Conservation (phyloP, 2,888 invertebrate genomes). For the Eucera pruinosa region DNA sequence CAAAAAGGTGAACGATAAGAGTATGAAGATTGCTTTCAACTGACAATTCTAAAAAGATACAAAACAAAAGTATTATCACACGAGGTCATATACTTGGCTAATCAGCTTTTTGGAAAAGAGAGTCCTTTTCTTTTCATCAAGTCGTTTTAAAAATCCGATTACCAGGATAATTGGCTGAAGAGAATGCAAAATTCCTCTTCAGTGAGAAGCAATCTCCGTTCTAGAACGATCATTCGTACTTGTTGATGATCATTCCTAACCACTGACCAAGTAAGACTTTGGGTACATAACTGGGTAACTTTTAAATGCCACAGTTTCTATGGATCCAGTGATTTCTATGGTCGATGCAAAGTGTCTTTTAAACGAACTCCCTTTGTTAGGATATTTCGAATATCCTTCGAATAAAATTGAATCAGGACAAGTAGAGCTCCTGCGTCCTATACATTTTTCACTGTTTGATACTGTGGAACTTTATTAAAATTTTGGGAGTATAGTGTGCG, state of each 20-base stretch:
- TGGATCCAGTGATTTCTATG: slow-evolving; percentile 3
- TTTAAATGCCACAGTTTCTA: slow-evolving; percentile 29
- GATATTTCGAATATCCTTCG: slow-evolving; percentile 1
- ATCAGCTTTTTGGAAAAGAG: background rate
- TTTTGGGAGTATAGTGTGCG: background rate
- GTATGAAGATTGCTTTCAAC: no score
- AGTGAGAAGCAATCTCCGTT: background rate
- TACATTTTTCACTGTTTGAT: background rate
- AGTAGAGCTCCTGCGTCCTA: background rate
- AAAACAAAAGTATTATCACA: background rate
- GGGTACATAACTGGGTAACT: slow-evolving; percentile 29
- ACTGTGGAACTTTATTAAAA: background rate
- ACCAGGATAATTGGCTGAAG: background rate
- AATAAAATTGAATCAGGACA: background rate
- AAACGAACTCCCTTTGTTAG: background rate
- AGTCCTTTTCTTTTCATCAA: background rate
- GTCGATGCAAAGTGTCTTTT: slow-evolving; percentile 12
- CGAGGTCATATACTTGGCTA: background rate
- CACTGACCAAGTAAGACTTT: slow-evolving; percentile 27
- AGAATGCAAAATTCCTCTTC: slow-evolving; percentile 4
- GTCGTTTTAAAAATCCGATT: background rate
- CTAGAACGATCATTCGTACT: slow-evolving; percentile 14
- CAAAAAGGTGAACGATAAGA: no score
- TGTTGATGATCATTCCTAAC: slow-evolving; percentile 26
- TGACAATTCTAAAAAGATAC: no score